Conservation (phyloP, 2,113 vertebrate species). For the Scartelaos histophorus region DNA sequence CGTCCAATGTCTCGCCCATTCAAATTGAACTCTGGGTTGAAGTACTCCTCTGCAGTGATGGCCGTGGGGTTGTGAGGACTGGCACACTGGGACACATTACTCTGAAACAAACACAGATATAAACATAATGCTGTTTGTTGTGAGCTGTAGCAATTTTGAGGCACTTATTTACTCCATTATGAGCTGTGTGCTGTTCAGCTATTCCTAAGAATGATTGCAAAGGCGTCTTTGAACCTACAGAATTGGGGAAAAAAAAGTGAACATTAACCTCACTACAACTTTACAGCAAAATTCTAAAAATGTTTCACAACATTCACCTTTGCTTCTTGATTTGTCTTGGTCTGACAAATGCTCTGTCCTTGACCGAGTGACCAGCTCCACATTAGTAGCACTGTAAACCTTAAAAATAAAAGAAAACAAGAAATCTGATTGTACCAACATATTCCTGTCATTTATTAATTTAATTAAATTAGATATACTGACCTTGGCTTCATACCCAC, state of each 20-base stretch:
- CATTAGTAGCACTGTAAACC: conserved; percentile 83
- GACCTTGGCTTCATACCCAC: conserved; percentile 95
- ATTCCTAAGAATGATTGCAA: conserved; percentile 82
- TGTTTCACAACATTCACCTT: conserved; percentile 63
- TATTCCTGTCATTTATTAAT: neutral
- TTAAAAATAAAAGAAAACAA: conserved; percentile 32
- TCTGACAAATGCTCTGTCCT: conserved; percentile 83
- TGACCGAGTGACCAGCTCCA: conserved; percentile 81
- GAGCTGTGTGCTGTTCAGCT: conserved; percentile 79
- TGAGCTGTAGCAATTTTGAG: neutral
- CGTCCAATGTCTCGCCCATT: conserved; percentile 80
- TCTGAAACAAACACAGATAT: conserved; percentile 53
- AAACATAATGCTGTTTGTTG: neutral
- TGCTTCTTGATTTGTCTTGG: conserved; percentile 82
- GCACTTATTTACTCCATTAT: conserved; percentile 73
- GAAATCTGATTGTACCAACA: neutral
- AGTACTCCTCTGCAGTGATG: conserved; percentile 83
- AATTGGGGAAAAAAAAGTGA: conserved; percentile 4
- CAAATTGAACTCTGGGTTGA: conserved; percentile 78
- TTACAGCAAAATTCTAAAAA: neutral
- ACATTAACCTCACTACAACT: neutral
- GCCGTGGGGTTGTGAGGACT: conserved; percentile 82
- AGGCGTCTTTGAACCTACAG: conserved; percentile 74
- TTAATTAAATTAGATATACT: conserved; percentile 18
- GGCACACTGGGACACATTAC: conserved; percentile 81